Conservation (phyloP, 2,113 vertebrate species). For the Malurus alboscapulatus region DNA sequence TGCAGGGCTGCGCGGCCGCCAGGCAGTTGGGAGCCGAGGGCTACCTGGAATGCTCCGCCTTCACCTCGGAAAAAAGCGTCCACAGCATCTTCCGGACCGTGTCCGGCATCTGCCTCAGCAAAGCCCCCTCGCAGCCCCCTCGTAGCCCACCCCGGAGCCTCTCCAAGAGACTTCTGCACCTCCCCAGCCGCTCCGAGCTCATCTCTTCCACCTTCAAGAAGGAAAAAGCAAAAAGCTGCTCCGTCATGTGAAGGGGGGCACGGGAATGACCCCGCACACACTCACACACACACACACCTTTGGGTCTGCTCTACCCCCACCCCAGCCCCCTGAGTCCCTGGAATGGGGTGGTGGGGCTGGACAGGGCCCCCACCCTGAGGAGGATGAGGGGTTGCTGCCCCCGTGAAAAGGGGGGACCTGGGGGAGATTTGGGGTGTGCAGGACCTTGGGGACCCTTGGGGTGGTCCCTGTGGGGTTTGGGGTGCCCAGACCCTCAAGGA, state of each 20-base stretch:
- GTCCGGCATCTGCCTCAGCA: constrained; percentile 84
- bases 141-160: constrained; percentile 86
- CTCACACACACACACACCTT: neutral
- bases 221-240: constrained; percentile 92
- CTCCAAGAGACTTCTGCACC: constrained; percentile 89
- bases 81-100: constrained; percentile 90
- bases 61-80: constrained; percentile 94
- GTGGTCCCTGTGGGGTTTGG: neutral
- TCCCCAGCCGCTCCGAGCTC: constrained; percentile 87
- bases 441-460: neutral
- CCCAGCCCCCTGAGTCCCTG: neutral
- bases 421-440: neutral
- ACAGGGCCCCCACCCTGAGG: neutral
- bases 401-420: neutral
- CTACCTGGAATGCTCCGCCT: constrained; percentile 93
- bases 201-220: constrained; percentile 91
- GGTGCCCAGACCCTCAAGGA: neutral
- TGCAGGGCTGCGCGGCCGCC: constrained; percentile 84
- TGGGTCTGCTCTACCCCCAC: no score
- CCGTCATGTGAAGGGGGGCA: constrained; percentile 84
- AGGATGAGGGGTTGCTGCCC: neutral
- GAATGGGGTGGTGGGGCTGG: neutral
- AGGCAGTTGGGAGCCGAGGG: constrained; percentile 88
- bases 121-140: constrained; percentile 64
- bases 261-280: neutral